Evolutionary conservation across 1,140 invertebrate genomes (phyloP), one percentile per base, ranked within the genome.

Genomic region (Drosophila azteca): DNA sequence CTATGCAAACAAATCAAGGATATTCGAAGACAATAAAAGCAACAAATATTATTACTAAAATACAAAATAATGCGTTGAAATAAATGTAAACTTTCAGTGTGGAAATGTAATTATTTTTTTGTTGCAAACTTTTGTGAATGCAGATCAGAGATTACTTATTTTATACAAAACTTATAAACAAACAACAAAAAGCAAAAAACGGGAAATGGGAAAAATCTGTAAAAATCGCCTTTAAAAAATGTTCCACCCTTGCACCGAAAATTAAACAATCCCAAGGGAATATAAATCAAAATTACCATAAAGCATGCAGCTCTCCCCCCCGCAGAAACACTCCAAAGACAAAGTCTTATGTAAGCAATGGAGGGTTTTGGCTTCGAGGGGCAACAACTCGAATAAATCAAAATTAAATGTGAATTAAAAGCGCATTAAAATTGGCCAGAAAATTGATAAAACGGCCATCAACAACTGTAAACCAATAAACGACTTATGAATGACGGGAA

Each of bases 231-330:
- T 13, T 13, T 39, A n/a, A n/a, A n/a, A n/a, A n/a, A n/a, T n/a
- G n/a, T n/a, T n/a, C n/a, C n/a, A n/a, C n/a, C n/a, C n/a, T n/a
- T n/a, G n/a, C n/a, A 2, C 6, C 7, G 9, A 51, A 31, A 35
- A 26, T 31, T 9, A 29, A 17, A 49, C n/a, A 35, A 69, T 58
- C 64, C 31, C 68, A 55, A 24, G 35, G 13, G 41, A 68, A 43
- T 35, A 57, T 70, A 70, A 70, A 70, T 69, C 65, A 69, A 69
- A 70, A 70, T 58, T 43, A 58, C 20, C 65, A 70, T 69, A 58
- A 58, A 66, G 22, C 45, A 44, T 39, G 35, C n/a, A 44, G 39
- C 11, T 29, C 20, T 17, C 24, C 24, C 24, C 24, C 35, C 31
- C 17, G 8, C 45, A 43, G 31, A 39, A 39, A 11, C 11, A 39